These are phyloP conservation scores for Noctua janthe DNA, from an alignment of 2,888 invertebrate species.

Conservation along the genomic window DNA sequence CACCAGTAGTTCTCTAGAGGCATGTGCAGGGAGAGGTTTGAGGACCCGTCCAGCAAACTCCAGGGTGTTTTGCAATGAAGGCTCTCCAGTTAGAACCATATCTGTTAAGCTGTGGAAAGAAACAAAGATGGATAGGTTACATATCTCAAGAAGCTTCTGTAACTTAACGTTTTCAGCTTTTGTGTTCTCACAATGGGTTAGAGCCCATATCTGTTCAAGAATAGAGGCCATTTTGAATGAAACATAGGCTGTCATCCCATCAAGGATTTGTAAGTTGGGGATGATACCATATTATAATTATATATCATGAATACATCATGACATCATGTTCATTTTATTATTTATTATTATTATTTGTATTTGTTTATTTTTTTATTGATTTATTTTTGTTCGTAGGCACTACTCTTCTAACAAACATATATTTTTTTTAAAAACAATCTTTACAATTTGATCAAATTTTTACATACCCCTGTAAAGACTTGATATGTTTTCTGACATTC, in stretches of 20 bases:
- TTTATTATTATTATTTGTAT: too few relatives aligned
- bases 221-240: neutral
- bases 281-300: neutral
- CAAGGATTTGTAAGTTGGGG: neutral
- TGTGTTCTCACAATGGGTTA: neutral
- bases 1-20: constrained; percentile 97
- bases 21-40: constrained; percentile 97
- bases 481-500: constrained; percentile 94
- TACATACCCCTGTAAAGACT: constrained; percentile 91
- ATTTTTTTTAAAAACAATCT: neutral
- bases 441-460: neutral
- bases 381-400: neutral
- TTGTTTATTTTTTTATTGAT: too few relatives aligned
- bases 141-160: neutral
- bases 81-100: constrained; percentile 95
- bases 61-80: constrained; percentile 98
- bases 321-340: too few relatives aligned
- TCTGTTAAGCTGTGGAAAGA: constrained; percentile 88
- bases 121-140: neutral
- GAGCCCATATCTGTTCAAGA: neutral
- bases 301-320: too few relatives aligned
- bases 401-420: neutral
- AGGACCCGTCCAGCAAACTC: constrained; percentile 96
- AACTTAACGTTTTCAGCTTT: neutral
- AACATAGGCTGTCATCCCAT: neutral